Base-by-base conservation (phyloP, 1,140 invertebrate genomes). In the Globodera ellingtonae region DNA sequence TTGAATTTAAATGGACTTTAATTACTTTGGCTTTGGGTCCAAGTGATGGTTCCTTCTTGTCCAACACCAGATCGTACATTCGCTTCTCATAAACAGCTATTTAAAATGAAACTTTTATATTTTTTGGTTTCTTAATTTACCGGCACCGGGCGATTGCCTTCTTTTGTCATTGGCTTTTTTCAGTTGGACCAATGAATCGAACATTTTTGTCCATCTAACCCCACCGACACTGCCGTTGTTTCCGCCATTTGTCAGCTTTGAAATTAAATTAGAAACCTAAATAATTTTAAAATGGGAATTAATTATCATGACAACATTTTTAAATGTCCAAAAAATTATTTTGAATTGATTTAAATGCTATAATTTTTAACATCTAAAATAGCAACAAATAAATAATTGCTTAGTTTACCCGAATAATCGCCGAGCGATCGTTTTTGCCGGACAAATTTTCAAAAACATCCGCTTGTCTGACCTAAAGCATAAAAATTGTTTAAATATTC, bases 41-140 rank as follows among this genome's bases (percentile, higher is more conserved):
- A 65, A 82, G 69, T 35, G 75, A 79, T 7, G 85, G 77, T 15
- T 77, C 56, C 35, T 86, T 72, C 10, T 52, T 79, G 46, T 82
- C 83, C 44, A 89, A 59, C 3, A 87, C 86, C 56, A 89, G 69
- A 71, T 87, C 87, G 66, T 83, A 85, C 86, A 87, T 87, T 56
- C 87, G 47, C 50, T 81, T 56, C 71, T 82, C 74, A 74, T 89
- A 87, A 46, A 82, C 85, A 46, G 62, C 62, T 77, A 15, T 5
- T 4, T 66, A 46, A 46, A 46, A 52, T 15, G 50, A 0, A 0
- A 46, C 50, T 35, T 62, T 62, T 15, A 62, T 15, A 18, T 18
- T 6, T 18, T 62, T 62, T 62, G 1, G 44, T 15, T 18, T n/a
- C 21, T 62, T 62, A 62, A 18, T 62, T 59, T 59, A 76, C 79